These are phyloP conservation scores for Diaperis boleti DNA, from an alignment of 2,888 invertebrate genomes.

Conservation along the genomic window DNA sequence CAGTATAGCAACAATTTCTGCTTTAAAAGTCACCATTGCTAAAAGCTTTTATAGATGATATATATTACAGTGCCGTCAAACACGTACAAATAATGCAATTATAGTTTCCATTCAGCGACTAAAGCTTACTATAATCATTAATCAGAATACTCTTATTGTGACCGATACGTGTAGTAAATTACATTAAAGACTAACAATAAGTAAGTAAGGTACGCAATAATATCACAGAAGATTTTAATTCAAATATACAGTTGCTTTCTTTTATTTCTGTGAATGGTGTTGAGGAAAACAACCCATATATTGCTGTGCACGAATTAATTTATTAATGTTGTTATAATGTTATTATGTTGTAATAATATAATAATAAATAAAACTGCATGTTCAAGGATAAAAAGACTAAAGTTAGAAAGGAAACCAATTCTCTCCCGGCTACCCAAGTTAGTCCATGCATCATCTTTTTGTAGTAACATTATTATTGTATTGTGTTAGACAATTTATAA, in stretches of 20 bases:
- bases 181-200: slow-evolving; percentile 11
- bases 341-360: slow-evolving; percentile 26
- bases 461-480: slow-evolving; percentile 21
- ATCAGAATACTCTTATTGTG: slow-evolving; percentile 34
- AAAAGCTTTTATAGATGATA: slow-evolving; percentile 32
- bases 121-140: slow-evolving; percentile 29
- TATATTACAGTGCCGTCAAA: slow-evolving; percentile 23
- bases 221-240: not conserved
- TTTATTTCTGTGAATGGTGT: too few species aligned
- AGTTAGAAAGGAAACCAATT: slow-evolving; percentile 27
- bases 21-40: slow-evolving; percentile 9
- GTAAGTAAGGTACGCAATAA: slow-evolving; percentile 1
- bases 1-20: slow-evolving; percentile 9
- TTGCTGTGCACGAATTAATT: not conserved
- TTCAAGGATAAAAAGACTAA: slow-evolving; percentile 22
- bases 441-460: slow-evolving; percentile 13
- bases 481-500: not conserved
- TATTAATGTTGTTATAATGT: slow-evolving; percentile 5
- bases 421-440: slow-evolving; percentile 11
- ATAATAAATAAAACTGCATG: too few species aligned
- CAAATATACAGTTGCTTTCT: too few species aligned
- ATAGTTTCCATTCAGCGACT: slow-evolving; percentile 24
- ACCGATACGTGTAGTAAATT: slow-evolving; percentile 16
- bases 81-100: slow-evolving; percentile 33
- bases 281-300: too few species aligned